These are phyloP conservation scores for Syrista parreyssii DNA, from an alignment of 2,888 invertebrate species.

Conservation along the genomic window DNA sequence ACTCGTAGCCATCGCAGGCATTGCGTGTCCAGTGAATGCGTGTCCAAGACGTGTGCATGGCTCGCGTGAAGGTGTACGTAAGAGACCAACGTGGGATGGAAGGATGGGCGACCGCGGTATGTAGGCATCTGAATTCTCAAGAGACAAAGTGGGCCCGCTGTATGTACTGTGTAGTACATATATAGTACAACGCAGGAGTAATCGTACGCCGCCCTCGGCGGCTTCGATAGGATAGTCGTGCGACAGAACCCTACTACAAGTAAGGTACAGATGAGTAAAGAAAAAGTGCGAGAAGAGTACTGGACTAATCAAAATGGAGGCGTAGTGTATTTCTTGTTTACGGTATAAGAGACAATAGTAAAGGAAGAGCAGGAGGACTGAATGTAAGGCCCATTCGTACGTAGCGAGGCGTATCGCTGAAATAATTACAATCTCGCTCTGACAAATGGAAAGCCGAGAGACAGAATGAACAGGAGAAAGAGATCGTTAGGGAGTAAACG, in stretches of 20 bases:
- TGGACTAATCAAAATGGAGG: background rate
- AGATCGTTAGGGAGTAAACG: background rate
- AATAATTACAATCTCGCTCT: background rate
- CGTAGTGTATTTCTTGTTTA: background rate
- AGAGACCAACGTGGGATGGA: slow-evolving; percentile 34
- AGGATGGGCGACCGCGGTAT: slow-evolving; percentile 30
- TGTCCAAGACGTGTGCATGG: slow-evolving; percentile 4
- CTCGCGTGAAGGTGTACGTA: slow-evolving; percentile 19
- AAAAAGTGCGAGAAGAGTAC: background rate
- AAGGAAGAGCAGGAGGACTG: background rate
- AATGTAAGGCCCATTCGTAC: background rate
- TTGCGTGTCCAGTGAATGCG: slow-evolving; percentile 19
- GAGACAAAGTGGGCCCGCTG: slow-evolving; percentile 37
- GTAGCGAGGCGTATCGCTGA: background rate
- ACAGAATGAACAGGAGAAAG: background rate
- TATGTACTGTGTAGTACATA: slow-evolving; percentile 21
- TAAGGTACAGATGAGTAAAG: background rate
- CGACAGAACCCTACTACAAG: slow-evolving; percentile 42
- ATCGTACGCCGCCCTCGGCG: slow-evolving; percentile 44
- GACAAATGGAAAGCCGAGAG: background rate
- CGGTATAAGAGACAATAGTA: background rate
- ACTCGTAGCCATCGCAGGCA: slow-evolving; percentile 16
- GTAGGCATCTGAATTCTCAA: slow-evolving; percentile 38
- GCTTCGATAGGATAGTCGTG: slow-evolving; percentile 52
- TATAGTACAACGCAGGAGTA: slow-evolving; percentile 36